phyloP scores from a whole-genome alignment of 2,113 vertebrate species.

The Apodemus speciosus region DNA sequence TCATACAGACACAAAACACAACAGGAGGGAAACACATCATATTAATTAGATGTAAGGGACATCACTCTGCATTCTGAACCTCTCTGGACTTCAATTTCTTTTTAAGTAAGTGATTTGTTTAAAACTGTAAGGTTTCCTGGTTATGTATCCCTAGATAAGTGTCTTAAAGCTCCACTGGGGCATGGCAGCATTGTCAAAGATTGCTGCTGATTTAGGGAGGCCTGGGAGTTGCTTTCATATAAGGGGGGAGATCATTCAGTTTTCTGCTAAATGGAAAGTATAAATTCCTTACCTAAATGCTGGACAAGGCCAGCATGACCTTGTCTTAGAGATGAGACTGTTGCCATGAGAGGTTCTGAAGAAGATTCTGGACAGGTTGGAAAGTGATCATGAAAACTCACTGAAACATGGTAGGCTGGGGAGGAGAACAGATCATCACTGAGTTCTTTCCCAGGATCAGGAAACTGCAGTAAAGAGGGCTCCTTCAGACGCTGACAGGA shows the following conservation, averaged over 20 bases:
- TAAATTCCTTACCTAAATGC: slow-evolving; percentile 8
- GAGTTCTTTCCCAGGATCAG: background rate
- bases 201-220: background rate
- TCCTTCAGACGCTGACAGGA: background rate
- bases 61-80: background rate
- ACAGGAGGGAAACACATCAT: background rate
- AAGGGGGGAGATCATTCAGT: background rate
- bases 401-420: background rate
- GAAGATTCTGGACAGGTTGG: background rate
- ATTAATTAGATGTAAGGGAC: background rate
- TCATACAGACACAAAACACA: background rate
- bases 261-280: background rate
- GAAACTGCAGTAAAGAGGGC: background rate
- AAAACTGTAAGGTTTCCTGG: background rate
- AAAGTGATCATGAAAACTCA: background rate
- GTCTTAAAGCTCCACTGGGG: background rate
- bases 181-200: background rate
- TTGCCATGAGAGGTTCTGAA: background rate
- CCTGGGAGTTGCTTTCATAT: background rate
- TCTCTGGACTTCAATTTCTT: background rate
- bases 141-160: background rate
- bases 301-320: background rate
- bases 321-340: background rate
- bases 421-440: background rate
- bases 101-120: background rate